Conservation (phyloP, 2,113 vertebrate genomes). For the Seriola aureovittata region DNA sequence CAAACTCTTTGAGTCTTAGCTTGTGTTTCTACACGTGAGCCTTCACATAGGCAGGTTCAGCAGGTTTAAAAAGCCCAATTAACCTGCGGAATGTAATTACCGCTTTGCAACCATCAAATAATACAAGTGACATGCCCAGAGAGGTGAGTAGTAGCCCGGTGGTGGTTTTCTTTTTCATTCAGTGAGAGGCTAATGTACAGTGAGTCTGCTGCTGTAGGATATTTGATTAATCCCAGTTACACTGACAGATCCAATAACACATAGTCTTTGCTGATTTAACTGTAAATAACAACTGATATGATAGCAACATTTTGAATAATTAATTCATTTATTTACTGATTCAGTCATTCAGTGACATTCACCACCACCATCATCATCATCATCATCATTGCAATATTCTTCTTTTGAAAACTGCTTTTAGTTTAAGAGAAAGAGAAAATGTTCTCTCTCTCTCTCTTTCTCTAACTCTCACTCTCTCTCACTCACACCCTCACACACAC, state of each 20-base stretch:
- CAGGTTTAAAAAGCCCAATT: conserved; percentile 65
- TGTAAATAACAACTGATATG: conserved; percentile 19
- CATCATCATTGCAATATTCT: conserved; percentile 3
- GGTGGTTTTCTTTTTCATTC: conserved; percentile 47
- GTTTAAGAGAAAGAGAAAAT: conserved; percentile 20
- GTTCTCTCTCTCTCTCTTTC: neutral
- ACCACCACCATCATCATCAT: neutral
- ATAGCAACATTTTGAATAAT: neutral
- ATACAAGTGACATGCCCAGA: conserved; percentile 41
- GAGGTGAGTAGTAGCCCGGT: conserved; percentile 26
- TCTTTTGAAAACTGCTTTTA: conserved; percentile 17
- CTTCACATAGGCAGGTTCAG: conserved; percentile 36
- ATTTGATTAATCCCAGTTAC: conserved; percentile 62
- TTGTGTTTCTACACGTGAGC: conserved; percentile 4
- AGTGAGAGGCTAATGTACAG: conserved; percentile 32
- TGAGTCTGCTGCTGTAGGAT: conserved; percentile 53
- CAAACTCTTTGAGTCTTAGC: conserved; percentile 30
- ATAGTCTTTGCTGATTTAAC: conserved; percentile 24
- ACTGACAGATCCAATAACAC: conserved; percentile 16
- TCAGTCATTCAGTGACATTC: neutral
- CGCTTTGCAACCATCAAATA: conserved; percentile 50
- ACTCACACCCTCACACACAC: neutral
- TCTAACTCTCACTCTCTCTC: neutral
- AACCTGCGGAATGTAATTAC: conserved; percentile 68
- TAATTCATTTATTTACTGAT: neutral